phyloP scores from a whole-genome alignment of 1,140 invertebrate genomes.

The Lysiphlebus fabarum region DNA sequence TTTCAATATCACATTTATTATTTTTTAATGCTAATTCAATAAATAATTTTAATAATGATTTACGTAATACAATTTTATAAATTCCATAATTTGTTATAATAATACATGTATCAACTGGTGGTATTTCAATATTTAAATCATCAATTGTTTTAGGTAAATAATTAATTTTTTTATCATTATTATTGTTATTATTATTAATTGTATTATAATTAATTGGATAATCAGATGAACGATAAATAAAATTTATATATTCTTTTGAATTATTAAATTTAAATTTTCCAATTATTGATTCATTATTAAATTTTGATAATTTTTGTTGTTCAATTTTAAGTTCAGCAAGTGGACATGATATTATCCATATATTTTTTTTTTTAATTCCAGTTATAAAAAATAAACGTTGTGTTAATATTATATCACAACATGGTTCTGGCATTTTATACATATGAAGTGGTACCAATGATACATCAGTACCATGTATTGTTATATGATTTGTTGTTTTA shows the following conservation, averaged over 20 bases:
- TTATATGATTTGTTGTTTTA: conserved; percentile 52
- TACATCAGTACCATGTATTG: conserved; percentile 64
- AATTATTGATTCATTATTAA: conserved; percentile 57
- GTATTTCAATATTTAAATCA: conserved; percentile 55
- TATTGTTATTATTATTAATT: conserved; percentile 36
- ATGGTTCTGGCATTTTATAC: conserved; percentile 65
- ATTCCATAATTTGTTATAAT: conserved; percentile 68
- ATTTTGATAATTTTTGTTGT: conserved; percentile 55
- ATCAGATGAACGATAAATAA: conserved; percentile 52
- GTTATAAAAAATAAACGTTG: conserved; percentile 63
- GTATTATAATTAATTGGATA: conserved; percentile 33
- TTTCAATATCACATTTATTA: conserved; percentile 53
- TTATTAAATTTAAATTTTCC: conserved; percentile 58
- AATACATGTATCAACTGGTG: conserved; percentile 65
- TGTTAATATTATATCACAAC: conserved; percentile 59
- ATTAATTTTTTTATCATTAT: conserved; percentile 41
- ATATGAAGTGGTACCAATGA: conserved; percentile 65
- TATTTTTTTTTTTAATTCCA: conserved; percentile 51
- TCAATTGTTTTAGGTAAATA: conserved; percentile 53
- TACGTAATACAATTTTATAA: conserved; percentile 66
- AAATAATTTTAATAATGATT: conserved; percentile 65
- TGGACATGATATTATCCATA: conserved; percentile 62
- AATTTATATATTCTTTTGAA: conserved; percentile 51
- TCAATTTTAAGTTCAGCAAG: conserved; percentile 61
- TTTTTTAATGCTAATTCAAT: conserved; percentile 62